Evolutionary conservation across 2,113 vertebrate species (phyloP), one percentile per base, ranked within the genome.

Genomic region (Taurulus bubalis): DNA sequence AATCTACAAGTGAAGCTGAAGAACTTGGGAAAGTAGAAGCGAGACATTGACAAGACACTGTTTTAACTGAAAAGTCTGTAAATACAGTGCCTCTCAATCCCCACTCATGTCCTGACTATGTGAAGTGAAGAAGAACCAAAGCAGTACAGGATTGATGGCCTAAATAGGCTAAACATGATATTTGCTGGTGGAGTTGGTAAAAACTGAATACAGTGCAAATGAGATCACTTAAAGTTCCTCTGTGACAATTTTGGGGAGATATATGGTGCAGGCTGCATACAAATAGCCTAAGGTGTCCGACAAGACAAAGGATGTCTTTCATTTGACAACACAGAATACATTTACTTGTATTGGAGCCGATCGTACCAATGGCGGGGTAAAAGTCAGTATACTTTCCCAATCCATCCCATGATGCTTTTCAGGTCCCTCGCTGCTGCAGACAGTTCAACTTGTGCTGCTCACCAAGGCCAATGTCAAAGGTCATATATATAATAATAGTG

Each of bases 391-490:
- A 99, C 98, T 99, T 98, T 98, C 98, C 98, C 97, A 99, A 98
- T 99, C 97, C 97, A 97, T 98, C 97, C 98, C 96, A 98, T 97
- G 98, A 97, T 96, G 98, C 96, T 97, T 99, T 99, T 96, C 97
- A 96, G 97, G 97, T 99, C 98, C 98, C 98, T 98, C 98, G 98
- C 97, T 97, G 98, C 97, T 95, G 97, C 97, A 98, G 97, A 98
- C 97, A 97, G 98, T 97, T 99, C 98, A 98, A 97, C 98, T 98
- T 98, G 97, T 98, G 97, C 97, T 98, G 98, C 96, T 99, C 98
- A 99, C 97, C 98, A 98, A 97, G 98, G 98, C 98, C 98, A 99
- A 98, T 97, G 98, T 99, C 98, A 99, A 99, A 99, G 95, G 94
- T 96, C 95, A 90, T 93, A 90, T 95, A 89, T 92, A 96, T 94